Base-by-base conservation (phyloP, 2,888 invertebrate genomes). In the Sinohyriopsis cumingii region DNA sequence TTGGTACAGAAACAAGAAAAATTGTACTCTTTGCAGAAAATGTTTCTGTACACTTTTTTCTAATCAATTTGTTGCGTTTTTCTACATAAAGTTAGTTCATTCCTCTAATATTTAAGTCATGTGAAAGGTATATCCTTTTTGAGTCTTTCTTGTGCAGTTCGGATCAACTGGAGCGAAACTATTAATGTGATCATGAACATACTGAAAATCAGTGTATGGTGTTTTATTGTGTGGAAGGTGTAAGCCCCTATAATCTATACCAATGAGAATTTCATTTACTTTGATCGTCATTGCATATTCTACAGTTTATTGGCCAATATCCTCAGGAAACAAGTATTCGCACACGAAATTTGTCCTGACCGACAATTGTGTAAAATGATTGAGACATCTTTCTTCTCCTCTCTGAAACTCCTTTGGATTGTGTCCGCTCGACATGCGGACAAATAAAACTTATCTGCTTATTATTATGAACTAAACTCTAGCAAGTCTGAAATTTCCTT, bases 1-100 rank as follows among this genome's bases (percentile, higher is more conserved):
- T 69, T 72, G 12, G 72, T 68, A 33, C 63, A 69, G 15, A 19
- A 53, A 55, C 66, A 72, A 9, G 69, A 63, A 9, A 69, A 55
- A 28, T 72, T 72, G 55, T 66, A 72, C 9, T 72, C 28, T 53
- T 33, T 28, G 20, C 65, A 61, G 45, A 72, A 72, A 25, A 64
- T 53, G 15, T 68, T 66, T 54, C 72, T 59, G 59, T 69, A 72
- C 28, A 66, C 61, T 45, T 55, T 55, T 45, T 65, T 60, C 24
- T 65, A 64, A 24, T 64, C 61, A 22, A 56, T 9, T 67, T 67
- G 24, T 24, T 63, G 18, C 59, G 45, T 45, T 55, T 24, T n/a
- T n/a, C n/a, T n/a, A n/a, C n/a, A n/a, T n/a, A n/a, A n/a, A n/a
- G n/a, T n/a, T n/a, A n/a, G n/a, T n/a, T n/a, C n/a, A n/a, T n/a